These are phyloP conservation scores for Thamnaconus septentrionalis DNA, from an alignment of 2,113 vertebrate species.

Conservation along the genomic window DNA sequence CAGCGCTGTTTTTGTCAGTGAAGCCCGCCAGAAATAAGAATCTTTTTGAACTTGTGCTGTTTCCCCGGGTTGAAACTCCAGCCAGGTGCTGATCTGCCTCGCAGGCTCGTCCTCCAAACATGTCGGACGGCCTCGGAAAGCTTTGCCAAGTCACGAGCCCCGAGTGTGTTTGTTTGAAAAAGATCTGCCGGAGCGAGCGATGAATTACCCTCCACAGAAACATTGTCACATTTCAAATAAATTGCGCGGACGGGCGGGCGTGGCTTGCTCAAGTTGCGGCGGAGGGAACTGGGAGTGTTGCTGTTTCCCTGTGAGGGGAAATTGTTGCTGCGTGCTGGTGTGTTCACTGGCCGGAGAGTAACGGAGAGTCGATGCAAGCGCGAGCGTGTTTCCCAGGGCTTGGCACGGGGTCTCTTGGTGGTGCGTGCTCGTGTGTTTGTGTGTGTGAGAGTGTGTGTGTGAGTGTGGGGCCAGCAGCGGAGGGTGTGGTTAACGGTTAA, in stretches of 20 bases:
- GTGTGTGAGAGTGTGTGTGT: slow-evolving; percentile 10
- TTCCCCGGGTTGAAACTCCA: too few relatives aligned
- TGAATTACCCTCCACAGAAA: too few relatives aligned
- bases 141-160: too few relatives aligned
- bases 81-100: too few relatives aligned
- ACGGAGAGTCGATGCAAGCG: slow-evolving; percentile 18
- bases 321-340: slow-evolving; percentile 37
- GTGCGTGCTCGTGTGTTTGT: slow-evolving; percentile 27
- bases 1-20: too few relatives aligned
- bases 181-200: too few relatives aligned
- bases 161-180: too few relatives aligned
- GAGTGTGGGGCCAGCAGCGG: slow-evolving; percentile 29
- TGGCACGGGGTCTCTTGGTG: slow-evolving; percentile 7
- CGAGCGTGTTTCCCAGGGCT: slow-evolving; percentile 2
- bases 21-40: too few relatives aligned
- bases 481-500: slow-evolving; percentile 74
- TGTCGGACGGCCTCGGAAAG: too few relatives aligned
- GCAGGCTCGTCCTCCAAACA: too few relatives aligned
- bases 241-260: not conserved
- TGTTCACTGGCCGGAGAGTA: slow-evolving; percentile 32
- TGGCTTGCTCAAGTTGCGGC: slow-evolving; percentile 3
- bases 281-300: slow-evolving; percentile 25
- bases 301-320: slow-evolving; percentile 15
- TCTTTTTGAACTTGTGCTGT: too few relatives aligned
- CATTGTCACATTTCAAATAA: not conserved